Percentiles rank a stretch among this genome's conserved stretches.
Conservation (phyloP, 2,888 invertebrate species). For the Thelaira solivaga region DNA sequence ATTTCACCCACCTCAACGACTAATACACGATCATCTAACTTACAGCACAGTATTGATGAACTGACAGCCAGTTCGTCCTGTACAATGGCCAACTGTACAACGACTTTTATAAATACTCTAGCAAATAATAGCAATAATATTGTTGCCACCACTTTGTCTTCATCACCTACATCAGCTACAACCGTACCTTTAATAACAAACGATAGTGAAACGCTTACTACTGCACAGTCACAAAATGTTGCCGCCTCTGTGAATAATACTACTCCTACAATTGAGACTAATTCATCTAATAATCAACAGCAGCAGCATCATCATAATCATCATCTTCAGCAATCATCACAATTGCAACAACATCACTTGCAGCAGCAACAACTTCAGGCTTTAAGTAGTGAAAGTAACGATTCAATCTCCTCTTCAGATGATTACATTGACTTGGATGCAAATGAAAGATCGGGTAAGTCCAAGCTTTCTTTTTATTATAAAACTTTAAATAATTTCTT, state of each 20-base stretch:
- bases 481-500: not conserved
- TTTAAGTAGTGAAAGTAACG: slow-evolving; percentile 70
- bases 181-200: slow-evolving; percentile 54
- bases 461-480: too few relatives aligned
- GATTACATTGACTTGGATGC: slow-evolving; percentile 72
- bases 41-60: slow-evolving; percentile 70
- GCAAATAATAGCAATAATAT: slow-evolving; percentile 56
- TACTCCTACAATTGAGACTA: not conserved
- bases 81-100: slow-evolving; percentile 52
- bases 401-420: slow-evolving; percentile 69
- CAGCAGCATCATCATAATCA: slow-evolving; percentile 28
- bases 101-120: slow-evolving; percentile 30
- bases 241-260: not conserved
- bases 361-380: slow-evolving; percentile 49
- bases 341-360: slow-evolving; percentile 8
- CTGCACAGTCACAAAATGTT: slow-evolving; percentile 11
- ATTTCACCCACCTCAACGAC: slow-evolving; percentile 46
- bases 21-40: slow-evolving; percentile 54
- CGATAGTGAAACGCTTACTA: slow-evolving; percentile 49
- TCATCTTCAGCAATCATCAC: slow-evolving; percentile 13
- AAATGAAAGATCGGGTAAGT: slow-evolving; percentile 72
- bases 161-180: slow-evolving; percentile 61
- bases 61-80: slow-evolving; percentile 68
- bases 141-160: slow-evolving; percentile 32
- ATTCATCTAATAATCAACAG: slow-evolving; percentile 16